Evolutionary conservation across 2,888 invertebrate genomes (phyloP), one percentile per base, ranked within the genome.

Genomic region (Vanessa cardui): DNA sequence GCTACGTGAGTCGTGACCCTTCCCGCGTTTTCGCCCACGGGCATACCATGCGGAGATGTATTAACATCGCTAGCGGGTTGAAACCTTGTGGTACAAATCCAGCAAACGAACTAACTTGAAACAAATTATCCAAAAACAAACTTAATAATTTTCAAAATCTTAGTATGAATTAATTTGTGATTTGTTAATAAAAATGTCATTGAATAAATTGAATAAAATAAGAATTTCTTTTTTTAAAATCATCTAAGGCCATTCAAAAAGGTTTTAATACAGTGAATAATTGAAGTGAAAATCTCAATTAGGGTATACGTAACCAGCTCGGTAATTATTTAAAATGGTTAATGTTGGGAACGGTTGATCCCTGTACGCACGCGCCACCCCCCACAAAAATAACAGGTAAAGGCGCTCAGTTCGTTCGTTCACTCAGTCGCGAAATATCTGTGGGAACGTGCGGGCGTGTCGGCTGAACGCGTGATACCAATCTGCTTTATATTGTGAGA

Each of bases 201-300:
- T 21, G 0, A 21, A 15, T 15, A 52, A 52, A 18, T 26, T 1
- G 15, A 52, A 16, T n/a, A 8, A 7, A 7, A 18, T 7, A 16
- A 6, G 16, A 31, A 33, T 33, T 56, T n/a, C n/a, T 33, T 18
- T 16, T 31, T 9, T 18, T 8, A 9, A 39, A 56, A n/a, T 12
- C 20, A 39, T 39, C 46, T 59, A 21, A 59, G 5, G 16, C n/a
- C 8, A 9, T 26, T 33, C 7, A 44, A 62, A 50, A 62, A n/a
- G 50, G 62, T 62, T 59, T 98, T 82, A 97, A 7, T 16, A n/a
- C 96, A 1, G 96, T 84, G 1, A 46, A 49, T 56, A 65, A 64
- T 72, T 16, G 61, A 59, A 54, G 62, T 62, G 62, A 68, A 68
- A 71, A 72, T 68, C 66, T 66, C 74, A 73, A 76, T 73, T 73